These are phyloP conservation scores for Sciaenops ocellatus DNA, from an alignment of 2,797 vertebrate species.

Conservation along the genomic window DNA sequence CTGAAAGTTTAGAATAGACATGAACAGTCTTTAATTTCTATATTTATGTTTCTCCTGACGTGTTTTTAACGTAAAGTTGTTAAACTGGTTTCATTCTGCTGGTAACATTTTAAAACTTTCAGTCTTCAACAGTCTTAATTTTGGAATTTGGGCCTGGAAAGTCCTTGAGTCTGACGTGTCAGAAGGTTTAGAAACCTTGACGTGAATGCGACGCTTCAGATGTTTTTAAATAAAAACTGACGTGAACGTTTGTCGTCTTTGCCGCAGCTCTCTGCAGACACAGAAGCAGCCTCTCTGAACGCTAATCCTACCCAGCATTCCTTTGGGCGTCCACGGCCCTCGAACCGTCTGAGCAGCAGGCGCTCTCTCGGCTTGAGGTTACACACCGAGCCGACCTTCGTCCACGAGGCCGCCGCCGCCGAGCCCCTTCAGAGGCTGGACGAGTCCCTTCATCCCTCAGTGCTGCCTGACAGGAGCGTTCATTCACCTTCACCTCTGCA, in stretches of 20 bases:
- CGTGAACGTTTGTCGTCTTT: background rate
- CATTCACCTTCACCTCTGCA: background rate
- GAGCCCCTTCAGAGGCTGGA: background rate
- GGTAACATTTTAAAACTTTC: too few relatives aligned
- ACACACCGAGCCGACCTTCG: slow-evolving; percentile 9
- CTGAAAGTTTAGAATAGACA: too few relatives aligned
- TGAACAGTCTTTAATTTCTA: too few relatives aligned
- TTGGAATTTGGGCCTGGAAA: too few relatives aligned
- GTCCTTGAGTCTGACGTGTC: too few relatives aligned
- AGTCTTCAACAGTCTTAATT: too few relatives aligned
- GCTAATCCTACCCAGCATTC: slow-evolving; percentile 28
- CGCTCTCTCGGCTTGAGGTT: slow-evolving; percentile 41
- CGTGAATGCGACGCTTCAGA: too few relatives aligned
- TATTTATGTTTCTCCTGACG: too few relatives aligned
- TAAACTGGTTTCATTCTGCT: too few relatives aligned
- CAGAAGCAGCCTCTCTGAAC: background rate
- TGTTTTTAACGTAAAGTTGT: too few relatives aligned
- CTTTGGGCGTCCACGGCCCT: background rate
- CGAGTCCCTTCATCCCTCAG: background rate
- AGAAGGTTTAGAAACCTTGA: too few relatives aligned
- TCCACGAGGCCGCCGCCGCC: background rate
- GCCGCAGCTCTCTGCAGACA: slow-evolving; percentile 24
- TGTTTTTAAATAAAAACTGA: too few relatives aligned
- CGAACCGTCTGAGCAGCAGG: slow-evolving; percentile 23
- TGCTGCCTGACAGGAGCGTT: background rate